These are phyloP conservation scores for Urocolius indicus DNA, from an alignment of 2,113 vertebrate species.

Conservation along the genomic window DNA sequence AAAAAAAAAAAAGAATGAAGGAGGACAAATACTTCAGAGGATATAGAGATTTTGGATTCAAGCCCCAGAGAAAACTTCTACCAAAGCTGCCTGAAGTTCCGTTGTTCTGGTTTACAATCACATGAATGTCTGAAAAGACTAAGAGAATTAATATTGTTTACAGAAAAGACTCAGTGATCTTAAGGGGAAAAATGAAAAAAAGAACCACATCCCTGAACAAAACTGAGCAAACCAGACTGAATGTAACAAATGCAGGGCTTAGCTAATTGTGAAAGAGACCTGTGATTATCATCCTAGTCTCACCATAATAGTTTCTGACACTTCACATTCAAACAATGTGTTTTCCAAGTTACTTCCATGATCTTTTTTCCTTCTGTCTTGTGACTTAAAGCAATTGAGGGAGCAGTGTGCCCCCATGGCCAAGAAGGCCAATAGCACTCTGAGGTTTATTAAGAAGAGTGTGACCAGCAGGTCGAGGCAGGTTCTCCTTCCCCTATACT, in stretches of 20 bases:
- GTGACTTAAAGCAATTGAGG: background rate
- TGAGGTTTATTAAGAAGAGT: too few species aligned
- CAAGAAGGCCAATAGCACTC: too few species aligned
- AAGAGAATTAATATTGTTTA: background rate
- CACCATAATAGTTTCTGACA: background rate
- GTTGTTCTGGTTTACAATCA: background rate
- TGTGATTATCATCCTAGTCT: background rate
- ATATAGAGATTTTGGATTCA: background rate
- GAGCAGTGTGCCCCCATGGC: too few species aligned
- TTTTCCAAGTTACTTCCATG: background rate
- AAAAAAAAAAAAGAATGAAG: background rate
- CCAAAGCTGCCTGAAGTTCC: background rate
- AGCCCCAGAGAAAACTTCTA: background rate
- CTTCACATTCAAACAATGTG: background rate
- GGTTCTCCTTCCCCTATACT: too few species aligned
- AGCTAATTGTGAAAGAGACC: background rate
- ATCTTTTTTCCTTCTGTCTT: background rate
- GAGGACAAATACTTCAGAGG: background rate
- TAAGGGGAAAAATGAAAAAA: background rate
- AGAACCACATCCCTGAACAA: background rate
- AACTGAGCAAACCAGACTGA: background rate
- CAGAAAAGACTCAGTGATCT: background rate
- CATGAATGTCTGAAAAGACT: background rate
- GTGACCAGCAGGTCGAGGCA: too few species aligned
- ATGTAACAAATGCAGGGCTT: background rate